Percentiles rank a stretch among this genome's conserved stretches.
These are phyloP conservation scores for Ostrea edulis DNA, from an alignment of 1,140 invertebrate species.

Conservation along the genomic window DNA sequence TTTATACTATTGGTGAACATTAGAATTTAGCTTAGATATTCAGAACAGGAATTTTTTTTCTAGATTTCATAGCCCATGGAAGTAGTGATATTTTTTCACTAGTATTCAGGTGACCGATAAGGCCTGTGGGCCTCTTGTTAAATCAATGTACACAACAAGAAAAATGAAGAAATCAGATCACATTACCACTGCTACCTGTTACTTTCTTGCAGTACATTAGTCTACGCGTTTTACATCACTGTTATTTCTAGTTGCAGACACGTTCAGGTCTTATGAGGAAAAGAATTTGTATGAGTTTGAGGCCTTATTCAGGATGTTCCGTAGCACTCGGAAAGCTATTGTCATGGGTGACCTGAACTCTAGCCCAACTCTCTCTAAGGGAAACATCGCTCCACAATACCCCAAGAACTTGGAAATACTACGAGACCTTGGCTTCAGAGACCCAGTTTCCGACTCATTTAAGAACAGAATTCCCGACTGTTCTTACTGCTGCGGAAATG, in stretches of 20 bases:
- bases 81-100: no score
- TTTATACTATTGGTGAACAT: no score
- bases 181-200: no score
- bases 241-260: background rate
- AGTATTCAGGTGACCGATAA: no score
- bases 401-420: background rate
- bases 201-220: no score
- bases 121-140: no score
- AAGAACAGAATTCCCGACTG: background rate
- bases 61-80: no score
- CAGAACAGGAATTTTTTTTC: no score
- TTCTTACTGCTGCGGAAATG: constrained; percentile 23
- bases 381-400: constrained; percentile 1
- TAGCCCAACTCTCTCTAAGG: constrained; percentile 5
- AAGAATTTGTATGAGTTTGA: constrained; percentile 21
- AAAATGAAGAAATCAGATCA: no score
- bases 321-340: background rate
- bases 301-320: background rate
- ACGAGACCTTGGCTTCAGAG: background rate
- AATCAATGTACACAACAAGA: no score
- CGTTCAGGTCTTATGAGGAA: background rate
- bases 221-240: background rate
- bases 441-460: background rate
- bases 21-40: no score
- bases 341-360: background rate